Base-by-base conservation (phyloP, 35 echinoderm and acorn worm genomes). In the Ophioderma brevispina region DNA sequence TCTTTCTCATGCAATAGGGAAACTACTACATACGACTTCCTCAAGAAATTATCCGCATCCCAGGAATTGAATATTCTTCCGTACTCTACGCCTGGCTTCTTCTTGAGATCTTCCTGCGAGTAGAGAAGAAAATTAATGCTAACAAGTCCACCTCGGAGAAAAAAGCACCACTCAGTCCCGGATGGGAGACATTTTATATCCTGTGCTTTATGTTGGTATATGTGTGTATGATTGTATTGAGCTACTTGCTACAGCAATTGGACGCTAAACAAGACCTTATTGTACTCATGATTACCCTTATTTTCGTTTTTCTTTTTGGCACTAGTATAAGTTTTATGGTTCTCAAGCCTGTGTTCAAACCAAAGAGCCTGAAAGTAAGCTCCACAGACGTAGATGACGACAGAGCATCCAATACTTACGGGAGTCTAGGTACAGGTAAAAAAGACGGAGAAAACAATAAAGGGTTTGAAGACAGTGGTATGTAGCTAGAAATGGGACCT, bases 11-110 rank as follows among this genome's bases (percentile, higher is more conserved):
- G 15, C 33, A 32, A 10, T 0, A 92, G 64, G 94, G 94, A 19
- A 56, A 81, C 6, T 88, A 92, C 55, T 96, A 86, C 91, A 75
- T 92, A 1, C 55, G 94, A 21, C 31, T 96, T 0, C 59, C 59
- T 15, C 89, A 86, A 40, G 94, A 96, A 85, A 36, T 88, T 0
- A 40, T 96, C 18, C 90, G 94, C 14, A 96, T 96, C 40, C 94
- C 94, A 32, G 64, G 56, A 43, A 85, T 92, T 41, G 90, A 96
- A 37, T 96, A 96, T 81, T 30, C 89, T 17, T 49, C 80, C 8
- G 75, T 86, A 11, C 46, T 92, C 1, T 92, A 89, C 38, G 76
- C 82, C 38, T 96, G 94, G 94, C 23, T 92, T 32, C 37, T 87
- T 31, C 75, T 96, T 33, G 78, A 80, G 81, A 38, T 90, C 33